Conservation (phyloP, 2,113 vertebrate genomes). For the Vidua chalybeata region DNA sequence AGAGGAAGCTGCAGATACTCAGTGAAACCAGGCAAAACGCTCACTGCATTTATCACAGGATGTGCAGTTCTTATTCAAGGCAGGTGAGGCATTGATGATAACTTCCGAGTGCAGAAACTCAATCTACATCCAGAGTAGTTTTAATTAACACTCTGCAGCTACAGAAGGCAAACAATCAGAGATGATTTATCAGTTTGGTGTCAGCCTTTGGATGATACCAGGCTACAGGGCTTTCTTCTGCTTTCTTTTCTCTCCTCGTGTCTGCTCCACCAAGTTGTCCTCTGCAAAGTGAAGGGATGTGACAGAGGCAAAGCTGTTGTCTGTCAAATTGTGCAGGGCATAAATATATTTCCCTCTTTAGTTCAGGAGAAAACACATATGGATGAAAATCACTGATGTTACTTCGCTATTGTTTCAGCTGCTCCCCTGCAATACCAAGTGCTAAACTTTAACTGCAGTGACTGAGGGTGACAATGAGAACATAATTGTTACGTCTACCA, state of each 20-base stretch:
- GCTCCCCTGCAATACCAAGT: neutral
- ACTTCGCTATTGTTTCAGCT: neutral
- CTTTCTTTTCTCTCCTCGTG: neutral
- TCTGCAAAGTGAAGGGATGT: neutral
- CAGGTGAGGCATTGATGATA: constrained; percentile 27
- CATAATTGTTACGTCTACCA: neutral
- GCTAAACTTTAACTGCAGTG: neutral
- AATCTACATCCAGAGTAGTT: neutral
- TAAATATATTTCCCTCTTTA: neutral
- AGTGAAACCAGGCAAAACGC: neutral
- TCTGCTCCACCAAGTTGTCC: neutral
- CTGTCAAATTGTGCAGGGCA: neutral
- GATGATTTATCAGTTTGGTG: neutral
- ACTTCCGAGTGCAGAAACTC: constrained; percentile 12
- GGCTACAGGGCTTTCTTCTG: neutral
- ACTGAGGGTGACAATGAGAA: neutral
- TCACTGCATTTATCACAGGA: neutral
- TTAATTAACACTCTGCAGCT: neutral
- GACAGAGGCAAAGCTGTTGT: neutral
- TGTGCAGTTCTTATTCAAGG: neutral
- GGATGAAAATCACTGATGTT: neutral
- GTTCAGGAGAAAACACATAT: neutral
- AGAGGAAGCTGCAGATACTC: neutral
- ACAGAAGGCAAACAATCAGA: constrained; percentile 8
- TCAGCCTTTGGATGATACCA: neutral